phyloP scores from a whole-genome alignment of 1,140 invertebrate species.

The Heliconius nattereri region DNA sequence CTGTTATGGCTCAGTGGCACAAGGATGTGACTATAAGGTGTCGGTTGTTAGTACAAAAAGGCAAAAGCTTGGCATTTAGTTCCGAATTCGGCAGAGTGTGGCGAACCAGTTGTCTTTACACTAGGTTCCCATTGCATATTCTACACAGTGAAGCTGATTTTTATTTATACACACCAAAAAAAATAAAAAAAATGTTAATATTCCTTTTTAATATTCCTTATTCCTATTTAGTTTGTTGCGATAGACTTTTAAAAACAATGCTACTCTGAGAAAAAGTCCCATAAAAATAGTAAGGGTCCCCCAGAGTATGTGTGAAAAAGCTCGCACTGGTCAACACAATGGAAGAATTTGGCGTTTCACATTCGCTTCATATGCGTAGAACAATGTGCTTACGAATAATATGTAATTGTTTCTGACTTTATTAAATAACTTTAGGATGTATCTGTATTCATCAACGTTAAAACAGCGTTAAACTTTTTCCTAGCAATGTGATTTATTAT shows the following conservation, averaged over 20 bases:
- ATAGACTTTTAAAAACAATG: not conserved
- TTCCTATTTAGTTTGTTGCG: not conserved
- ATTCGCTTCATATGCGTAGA: not conserved
- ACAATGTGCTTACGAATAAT: not conserved
- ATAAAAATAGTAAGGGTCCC: not conserved
- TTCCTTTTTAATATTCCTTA: not conserved
- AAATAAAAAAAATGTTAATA: not conserved
- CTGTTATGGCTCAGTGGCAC: no score
- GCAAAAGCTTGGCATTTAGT: no score
- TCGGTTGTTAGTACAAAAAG: no score
- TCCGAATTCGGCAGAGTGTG: no score
- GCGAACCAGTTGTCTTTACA: no score
- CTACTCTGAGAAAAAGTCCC: not conserved
- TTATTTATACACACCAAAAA: not conserved
- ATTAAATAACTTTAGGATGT: not conserved
- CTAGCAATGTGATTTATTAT: no score
- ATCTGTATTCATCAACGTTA: no score
- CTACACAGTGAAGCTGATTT: no score
- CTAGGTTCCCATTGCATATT: no score
- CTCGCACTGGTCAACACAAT: not conserved
- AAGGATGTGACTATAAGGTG: no score
- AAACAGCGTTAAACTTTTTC: no score
- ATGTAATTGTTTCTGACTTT: not conserved
- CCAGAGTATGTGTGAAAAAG: not conserved
- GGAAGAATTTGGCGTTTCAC: not conserved